A percentile compares a stretch with the other conserved stretches of the same genome.
Conservation (phyloP, 1,140 invertebrate species). For the Trachymyrmex septentrionalis region DNA sequence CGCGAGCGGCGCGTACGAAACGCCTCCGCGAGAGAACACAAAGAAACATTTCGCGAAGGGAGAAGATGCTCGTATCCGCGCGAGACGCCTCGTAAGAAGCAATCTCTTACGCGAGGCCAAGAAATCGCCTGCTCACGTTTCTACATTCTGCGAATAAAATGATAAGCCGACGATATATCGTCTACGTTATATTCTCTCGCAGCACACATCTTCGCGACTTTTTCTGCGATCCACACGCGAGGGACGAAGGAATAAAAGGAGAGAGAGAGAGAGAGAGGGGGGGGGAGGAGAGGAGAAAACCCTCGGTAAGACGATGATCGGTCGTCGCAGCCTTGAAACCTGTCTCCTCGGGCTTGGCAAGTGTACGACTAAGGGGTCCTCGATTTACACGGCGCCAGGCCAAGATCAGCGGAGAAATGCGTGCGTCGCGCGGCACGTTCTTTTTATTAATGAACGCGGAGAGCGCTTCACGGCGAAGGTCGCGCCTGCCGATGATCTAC, state of each 20-base stretch:
- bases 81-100: conserved; percentile 55
- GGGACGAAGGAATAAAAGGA: neutral
- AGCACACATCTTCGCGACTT: conserved; percentile 46
- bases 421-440: conserved; percentile 65
- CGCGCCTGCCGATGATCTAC: conserved; percentile 70
- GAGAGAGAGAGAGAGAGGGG: neutral
- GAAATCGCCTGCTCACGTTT: conserved; percentile 60
- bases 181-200: conserved; percentile 58
- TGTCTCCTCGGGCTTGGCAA: conserved; percentile 70
- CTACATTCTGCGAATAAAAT: conserved; percentile 62
- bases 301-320: conserved; percentile 68
- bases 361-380: conserved; percentile 58
- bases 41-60: conserved; percentile 50
- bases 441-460: conserved; percentile 73
- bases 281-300: conserved; percentile 15
- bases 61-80: conserved; percentile 43
- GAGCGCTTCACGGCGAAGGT: conserved; percentile 66
- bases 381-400: conserved; percentile 75
- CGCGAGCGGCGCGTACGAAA: conserved; percentile 14
- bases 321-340: conserved; percentile 74
- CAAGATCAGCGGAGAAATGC: conserved; percentile 69
- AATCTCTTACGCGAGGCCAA: conserved; percentile 50
- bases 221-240: conserved; percentile 41
- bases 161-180: conserved; percentile 62
- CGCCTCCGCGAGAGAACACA: conserved; percentile 51